Conservation (phyloP, 2,113 vertebrate species). For the Regulus satrapa region DNA sequence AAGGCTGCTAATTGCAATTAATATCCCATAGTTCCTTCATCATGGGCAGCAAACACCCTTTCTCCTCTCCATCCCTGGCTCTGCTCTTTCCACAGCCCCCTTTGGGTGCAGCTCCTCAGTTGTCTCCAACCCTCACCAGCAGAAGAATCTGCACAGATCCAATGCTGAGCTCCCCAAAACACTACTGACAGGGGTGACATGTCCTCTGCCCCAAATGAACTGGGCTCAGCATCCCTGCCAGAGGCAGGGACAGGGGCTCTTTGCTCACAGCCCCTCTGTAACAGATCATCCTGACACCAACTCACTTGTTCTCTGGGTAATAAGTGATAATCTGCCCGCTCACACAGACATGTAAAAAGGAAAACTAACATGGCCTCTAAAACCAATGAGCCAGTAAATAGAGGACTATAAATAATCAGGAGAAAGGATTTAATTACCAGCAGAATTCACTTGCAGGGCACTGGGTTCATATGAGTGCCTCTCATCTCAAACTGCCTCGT, state of each 20-base stretch:
- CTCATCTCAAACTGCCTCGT: neutral
- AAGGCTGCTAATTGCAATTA: neutral
- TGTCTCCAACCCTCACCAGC: neutral
- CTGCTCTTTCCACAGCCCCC: neutral
- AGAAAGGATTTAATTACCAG: constrained; percentile 48
- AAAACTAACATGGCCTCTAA: constrained; percentile 50
- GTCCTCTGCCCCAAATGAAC: neutral
- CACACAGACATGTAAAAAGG: neutral
- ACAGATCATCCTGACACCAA: neutral
- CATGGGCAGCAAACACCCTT: neutral
- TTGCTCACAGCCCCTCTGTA: neutral
- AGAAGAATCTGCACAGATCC: neutral
- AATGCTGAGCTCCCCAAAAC: neutral
- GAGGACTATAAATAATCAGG: constrained; percentile 35
- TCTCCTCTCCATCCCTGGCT: neutral
- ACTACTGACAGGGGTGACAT: neutral
- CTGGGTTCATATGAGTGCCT: neutral
- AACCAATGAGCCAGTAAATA: constrained; percentile 61
- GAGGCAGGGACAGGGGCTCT: neutral
- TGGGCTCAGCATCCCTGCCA: neutral
- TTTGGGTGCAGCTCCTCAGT: neutral
- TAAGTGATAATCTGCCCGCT: neutral
- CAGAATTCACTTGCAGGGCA: neutral
- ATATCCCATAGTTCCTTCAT: neutral
- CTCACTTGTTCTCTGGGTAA: neutral